phyloP scores from a whole-genome alignment of 2,888 invertebrate species.

The Malthinus flaveolus region DNA sequence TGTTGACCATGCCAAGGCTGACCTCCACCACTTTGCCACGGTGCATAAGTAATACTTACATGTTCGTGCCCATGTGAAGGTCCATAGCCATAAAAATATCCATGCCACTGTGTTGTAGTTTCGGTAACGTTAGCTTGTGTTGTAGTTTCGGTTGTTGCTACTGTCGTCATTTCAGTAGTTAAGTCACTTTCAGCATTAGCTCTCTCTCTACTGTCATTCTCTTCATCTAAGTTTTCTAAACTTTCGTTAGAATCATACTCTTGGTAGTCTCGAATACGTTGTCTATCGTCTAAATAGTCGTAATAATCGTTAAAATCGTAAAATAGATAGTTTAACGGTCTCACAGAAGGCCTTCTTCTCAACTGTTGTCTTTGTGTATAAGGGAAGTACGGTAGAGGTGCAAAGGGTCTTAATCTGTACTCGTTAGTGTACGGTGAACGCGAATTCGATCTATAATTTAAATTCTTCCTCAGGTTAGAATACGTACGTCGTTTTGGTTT shows the following conservation, averaged over 20 bases:
- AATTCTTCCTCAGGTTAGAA: neutral
- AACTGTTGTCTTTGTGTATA: too few relatives aligned
- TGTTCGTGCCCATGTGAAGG: constrained; percentile 50
- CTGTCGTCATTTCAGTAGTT: neutral
- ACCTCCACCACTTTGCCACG: constrained; percentile 18
- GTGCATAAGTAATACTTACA: constrained; percentile 51
- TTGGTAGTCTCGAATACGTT: neutral
- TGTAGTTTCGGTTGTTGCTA: neutral
- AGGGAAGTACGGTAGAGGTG: neutral
- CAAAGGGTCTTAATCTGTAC: neutral
- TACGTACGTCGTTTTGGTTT: neutral
- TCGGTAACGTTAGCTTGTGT: neutral
- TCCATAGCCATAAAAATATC: constrained; percentile 43
- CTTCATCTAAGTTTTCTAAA: too few relatives aligned
- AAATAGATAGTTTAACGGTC: constrained; percentile 1
- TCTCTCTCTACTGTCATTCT: neutral
- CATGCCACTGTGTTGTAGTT: neutral
- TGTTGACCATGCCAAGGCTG: constrained; percentile 3
- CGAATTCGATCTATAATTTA: neutral
- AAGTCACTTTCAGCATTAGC: neutral
- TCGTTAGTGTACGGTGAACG: neutral
- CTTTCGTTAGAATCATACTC: neutral
- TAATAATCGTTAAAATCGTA: constrained; percentile 7
- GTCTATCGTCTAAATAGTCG: constrained; percentile 4
- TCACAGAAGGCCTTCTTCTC: neutral